Percentiles rank a stretch among this genome's conserved stretches.
Conservation (phyloP, 2,888 invertebrate genomes). For the Stegana nigrithorax region DNA sequence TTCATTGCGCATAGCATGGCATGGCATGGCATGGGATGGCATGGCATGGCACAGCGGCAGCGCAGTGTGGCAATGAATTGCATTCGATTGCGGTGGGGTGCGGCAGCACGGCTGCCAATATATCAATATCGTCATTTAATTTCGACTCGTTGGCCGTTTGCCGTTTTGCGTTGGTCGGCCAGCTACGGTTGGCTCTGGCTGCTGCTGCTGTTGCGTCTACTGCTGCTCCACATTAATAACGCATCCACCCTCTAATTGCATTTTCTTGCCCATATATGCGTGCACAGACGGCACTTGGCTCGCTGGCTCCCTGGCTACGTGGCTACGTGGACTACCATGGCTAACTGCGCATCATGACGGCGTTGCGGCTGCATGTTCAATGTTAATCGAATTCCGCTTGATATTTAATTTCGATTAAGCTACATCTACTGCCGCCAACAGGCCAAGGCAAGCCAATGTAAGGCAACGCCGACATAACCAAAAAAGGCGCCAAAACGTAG, state of each 20-base stretch:
- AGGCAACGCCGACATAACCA: background rate
- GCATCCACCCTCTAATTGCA: conserved; percentile 69
- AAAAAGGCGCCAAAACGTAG: background rate
- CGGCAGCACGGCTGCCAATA: no score
- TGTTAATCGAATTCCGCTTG: conserved; percentile 50
- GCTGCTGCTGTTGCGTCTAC: conserved; percentile 11
- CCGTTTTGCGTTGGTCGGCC: background rate
- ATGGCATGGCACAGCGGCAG: no score
- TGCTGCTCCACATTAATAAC: conserved; percentile 66
- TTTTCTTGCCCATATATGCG: conserved; percentile 39
- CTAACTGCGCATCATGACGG: no score
- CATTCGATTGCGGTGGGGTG: no score
- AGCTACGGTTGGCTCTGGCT: conserved; percentile 24
- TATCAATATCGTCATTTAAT: conserved; percentile 15
- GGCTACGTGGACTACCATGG: background rate
- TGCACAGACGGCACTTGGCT: background rate
- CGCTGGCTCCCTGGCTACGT: background rate
- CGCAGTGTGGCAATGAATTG: no score
- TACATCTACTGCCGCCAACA: background rate
- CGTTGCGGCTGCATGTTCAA: conserved; percentile 25
- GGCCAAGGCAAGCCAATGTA: no score
- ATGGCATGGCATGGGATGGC: no score
- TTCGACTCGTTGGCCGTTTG: background rate
- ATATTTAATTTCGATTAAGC: conserved; percentile 16
- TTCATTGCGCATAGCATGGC: no score